Percentiles rank a stretch among this genome's conserved stretches.
Evolutionary conservation across 2,797 vertebrate genomes (phyloP).

Genomic region (Enteromius mattozi): DNA sequence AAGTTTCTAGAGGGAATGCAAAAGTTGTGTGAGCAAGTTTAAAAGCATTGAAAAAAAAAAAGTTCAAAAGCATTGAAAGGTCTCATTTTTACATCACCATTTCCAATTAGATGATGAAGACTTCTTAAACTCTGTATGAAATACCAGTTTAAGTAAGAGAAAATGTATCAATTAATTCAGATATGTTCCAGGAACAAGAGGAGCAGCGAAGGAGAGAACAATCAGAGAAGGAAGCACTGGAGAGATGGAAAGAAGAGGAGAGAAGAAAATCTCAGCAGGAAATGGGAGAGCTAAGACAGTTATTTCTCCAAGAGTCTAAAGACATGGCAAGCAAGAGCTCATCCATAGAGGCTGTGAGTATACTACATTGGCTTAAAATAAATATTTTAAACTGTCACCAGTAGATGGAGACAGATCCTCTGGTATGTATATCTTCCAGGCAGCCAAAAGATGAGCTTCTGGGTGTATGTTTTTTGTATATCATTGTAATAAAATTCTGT

Average conservation of each 20-base stretch:
- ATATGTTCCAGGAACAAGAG: constrained; percentile 67
- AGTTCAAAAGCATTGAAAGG: neutral
- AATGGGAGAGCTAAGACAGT: constrained; percentile 71
- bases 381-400: constrained; percentile 44
- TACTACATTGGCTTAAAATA: neutral
- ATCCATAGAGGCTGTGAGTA: constrained; percentile 72
- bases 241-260: constrained; percentile 79
- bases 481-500: neutral
- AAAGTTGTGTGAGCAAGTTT: too few relatives aligned
- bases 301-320: constrained; percentile 71
- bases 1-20: too few relatives aligned
- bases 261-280: constrained; percentile 71
- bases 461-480: neutral
- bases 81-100: neutral
- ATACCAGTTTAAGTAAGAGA: neutral
- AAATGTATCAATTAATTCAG: neutral
- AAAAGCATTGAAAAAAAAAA: too few relatives aligned
- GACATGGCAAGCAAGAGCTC: constrained; percentile 71
- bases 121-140: neutral
- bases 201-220: constrained; percentile 64
- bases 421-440: neutral
- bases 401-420: constrained; percentile 67
- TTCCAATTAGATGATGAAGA: neutral
- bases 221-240: constrained; percentile 67
- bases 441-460: neutral